phyloP scores from a whole-genome alignment of 2,797 vertebrate species.

The Picus viridis region DNA sequence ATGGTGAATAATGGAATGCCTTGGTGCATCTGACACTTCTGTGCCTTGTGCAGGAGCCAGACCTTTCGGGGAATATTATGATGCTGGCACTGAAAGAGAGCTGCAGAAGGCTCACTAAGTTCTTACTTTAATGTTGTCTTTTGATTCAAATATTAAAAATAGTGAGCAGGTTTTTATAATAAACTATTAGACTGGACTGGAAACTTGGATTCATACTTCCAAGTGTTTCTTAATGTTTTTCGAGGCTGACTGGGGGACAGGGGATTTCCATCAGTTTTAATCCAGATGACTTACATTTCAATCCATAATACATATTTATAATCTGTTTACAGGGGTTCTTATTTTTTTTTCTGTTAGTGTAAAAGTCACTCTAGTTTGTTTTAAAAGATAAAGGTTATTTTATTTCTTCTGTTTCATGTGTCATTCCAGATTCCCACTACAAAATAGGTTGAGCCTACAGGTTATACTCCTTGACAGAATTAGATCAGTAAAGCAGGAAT shows the following conservation, averaged over 20 bases:
- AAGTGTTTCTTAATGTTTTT: conserved; percentile 6
- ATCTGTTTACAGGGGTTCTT: conserved; percentile 4
- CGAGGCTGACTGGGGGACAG: neutral
- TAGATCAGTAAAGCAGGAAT: neutral
- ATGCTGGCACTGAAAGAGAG: neutral
- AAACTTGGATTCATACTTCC: conserved; percentile 14
- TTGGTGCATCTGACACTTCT: neutral
- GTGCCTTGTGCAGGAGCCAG: conserved; percentile 3
- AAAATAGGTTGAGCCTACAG: neutral
- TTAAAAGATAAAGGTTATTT: neutral
- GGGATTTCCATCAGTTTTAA: conserved; percentile 32
- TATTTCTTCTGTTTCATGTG: neutral
- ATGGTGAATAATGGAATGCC: neutral
- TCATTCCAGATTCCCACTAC: neutral
- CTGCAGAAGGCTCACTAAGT: neutral
- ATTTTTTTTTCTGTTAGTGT: neutral
- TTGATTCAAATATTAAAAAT: conserved; percentile 18
- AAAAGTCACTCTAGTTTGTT: neutral
- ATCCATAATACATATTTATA: conserved; percentile 21
- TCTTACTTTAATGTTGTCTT: conserved; percentile 29
- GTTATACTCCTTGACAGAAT: neutral
- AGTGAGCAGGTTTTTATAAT: neutral
- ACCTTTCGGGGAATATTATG: neutral
- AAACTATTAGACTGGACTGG: neutral
- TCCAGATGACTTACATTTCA: neutral